These are phyloP conservation scores for Heliconius cydno DNA, from an alignment of 2,888 invertebrate genomes.

Conservation along the genomic window DNA sequence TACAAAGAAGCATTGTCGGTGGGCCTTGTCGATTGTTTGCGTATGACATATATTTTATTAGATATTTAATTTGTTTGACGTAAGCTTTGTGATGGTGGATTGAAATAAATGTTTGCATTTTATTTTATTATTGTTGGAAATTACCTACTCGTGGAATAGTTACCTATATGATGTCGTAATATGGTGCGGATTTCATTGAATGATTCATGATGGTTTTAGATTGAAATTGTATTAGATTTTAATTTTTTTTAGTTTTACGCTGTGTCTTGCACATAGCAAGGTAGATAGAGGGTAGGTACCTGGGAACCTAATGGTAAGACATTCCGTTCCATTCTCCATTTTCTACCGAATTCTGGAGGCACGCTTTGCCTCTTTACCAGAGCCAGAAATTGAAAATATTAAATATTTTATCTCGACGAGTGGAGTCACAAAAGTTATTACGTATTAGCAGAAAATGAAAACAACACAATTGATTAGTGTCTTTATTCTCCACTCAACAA, in stretches of 20 bases:
- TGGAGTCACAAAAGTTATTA: too few species aligned
- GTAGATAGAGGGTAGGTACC: too few species aligned
- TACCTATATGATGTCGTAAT: not conserved
- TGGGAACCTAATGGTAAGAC: too few species aligned
- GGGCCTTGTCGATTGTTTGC: conserved; percentile 73
- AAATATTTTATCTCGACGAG: too few species aligned
- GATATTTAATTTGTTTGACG: conserved; percentile 47
- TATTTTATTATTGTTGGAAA: not conserved
- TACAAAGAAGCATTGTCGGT: conserved; percentile 71
- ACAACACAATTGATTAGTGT: not conserved
- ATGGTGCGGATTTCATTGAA: not conserved
- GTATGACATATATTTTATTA: conserved; percentile 45
- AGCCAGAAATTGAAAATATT: too few species aligned
- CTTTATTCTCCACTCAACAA: not conserved
- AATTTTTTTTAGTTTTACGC: too few species aligned
- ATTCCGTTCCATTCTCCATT: too few species aligned
- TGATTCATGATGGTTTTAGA: not conserved
- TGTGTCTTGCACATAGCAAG: too few species aligned
- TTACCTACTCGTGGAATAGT: not conserved
- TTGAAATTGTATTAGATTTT: not conserved
- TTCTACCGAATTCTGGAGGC: too few species aligned
- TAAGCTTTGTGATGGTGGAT: conserved; percentile 32
- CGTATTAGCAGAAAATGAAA: not conserved
- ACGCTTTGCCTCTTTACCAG: too few species aligned
- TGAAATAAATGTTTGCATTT: conserved; percentile 23